Evolutionary conservation across 2,797 vertebrate species (phyloP), one percentile per base, ranked within the genome.

Genomic region (Aselliscus stoliczkanus): DNA sequence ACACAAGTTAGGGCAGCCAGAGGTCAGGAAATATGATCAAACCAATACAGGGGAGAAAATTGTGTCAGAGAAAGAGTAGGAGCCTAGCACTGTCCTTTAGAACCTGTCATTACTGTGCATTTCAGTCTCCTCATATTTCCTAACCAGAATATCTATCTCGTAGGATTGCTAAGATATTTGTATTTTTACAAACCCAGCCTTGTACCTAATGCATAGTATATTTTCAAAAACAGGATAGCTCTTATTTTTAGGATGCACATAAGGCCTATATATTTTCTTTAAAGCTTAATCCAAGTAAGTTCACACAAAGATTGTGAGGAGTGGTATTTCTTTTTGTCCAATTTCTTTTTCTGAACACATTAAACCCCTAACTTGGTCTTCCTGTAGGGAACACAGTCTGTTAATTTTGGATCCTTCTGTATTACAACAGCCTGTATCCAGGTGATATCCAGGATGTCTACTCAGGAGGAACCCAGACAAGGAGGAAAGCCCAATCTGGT

Each of bases 401-500:
- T 96, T 79, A 56, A 90, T 69, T 92, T 92, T 96, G 96, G 96
- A 97, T 88, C 62, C 85, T 37, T 34, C 0, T 88, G 88, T 92
- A 96, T 58, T 70, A 64, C 92, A 96, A 97, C 90, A 93, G 96
- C 77, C 96, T 95, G 81, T 65, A 83, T 75, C 56, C 96, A 92
- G 96, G 94, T 95, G 88, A 96, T 37, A 88, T 84, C 64, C 97
- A 93, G 97, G 95, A 96, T 95, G 92, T 92, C 92, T 93, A 31
- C 96, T 88, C 96, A 86, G 97, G 95, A 92, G 95, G 95, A 95
- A 80, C 58, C 64, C 96, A 97, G 94, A 97, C 95, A 86, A 73
- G 2, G 73, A 97, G 95, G 90, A 95, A 96, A 97, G 42, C 85
- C 90, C 97, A 94, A 97, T 95, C 97, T 96, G 97, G 95, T 94